Evolutionary conservation across 2,888 invertebrate genomes (phyloP).

Genomic region (Myopa tessellatipennis): DNA sequence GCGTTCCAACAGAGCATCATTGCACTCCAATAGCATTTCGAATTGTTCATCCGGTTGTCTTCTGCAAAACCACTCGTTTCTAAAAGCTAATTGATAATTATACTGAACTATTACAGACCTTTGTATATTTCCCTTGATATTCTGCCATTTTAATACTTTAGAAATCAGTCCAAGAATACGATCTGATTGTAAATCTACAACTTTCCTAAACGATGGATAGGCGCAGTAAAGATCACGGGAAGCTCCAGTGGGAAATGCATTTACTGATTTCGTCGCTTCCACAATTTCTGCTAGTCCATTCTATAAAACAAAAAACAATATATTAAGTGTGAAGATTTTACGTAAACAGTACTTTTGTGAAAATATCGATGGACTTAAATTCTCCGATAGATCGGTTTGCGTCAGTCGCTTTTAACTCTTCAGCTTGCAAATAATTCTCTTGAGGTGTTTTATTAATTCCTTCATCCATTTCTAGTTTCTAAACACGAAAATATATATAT

Average conservation of each 20-base stretch:
- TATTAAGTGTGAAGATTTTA: background rate
- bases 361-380: slow-evolving; percentile 53
- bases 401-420: slow-evolving; percentile 3
- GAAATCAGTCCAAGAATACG: slow-evolving; percentile 74
- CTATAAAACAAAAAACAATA: slow-evolving; percentile 47
- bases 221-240: slow-evolving; percentile 81
- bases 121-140: slow-evolving; percentile 72
- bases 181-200: slow-evolving; percentile 74
- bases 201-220: slow-evolving; percentile 78
- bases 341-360: slow-evolving; percentile 56
- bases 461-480: slow-evolving; percentile 16
- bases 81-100: slow-evolving; percentile 2
- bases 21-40: slow-evolving; percentile 83
- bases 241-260: slow-evolving; percentile 77
- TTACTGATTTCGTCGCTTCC: slow-evolving; percentile 77
- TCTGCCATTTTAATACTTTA: slow-evolving; percentile 71
- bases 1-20: slow-evolving; percentile 85
- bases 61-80: slow-evolving; percentile 47
- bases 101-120: slow-evolving; percentile 53
- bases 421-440: background rate
- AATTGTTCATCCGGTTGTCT: slow-evolving; percentile 75
- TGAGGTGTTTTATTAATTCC: slow-evolving; percentile 2
- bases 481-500: background rate
- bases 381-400: slow-evolving; percentile 44
- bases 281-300: slow-evolving; percentile 74